A percentile compares a stretch with the other conserved stretches of the same genome.
Conservation (phyloP, 2,888 invertebrate species). For the Pyrrhia umbra region DNA sequence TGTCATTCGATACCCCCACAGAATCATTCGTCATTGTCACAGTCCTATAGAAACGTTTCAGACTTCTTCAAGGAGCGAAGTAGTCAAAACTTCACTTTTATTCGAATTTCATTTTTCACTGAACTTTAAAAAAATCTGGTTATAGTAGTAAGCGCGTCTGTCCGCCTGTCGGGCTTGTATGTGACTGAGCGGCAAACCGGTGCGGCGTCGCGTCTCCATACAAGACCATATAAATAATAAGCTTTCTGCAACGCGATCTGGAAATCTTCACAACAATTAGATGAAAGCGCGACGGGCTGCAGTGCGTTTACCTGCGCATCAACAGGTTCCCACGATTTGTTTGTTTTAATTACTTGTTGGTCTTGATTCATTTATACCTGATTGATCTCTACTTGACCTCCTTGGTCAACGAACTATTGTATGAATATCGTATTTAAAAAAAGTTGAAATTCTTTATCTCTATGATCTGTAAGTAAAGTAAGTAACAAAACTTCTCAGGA, state of each 20-base stretch:
- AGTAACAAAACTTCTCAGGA: too few species aligned
- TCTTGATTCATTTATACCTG: slow-evolving; percentile 5
- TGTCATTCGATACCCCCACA: slow-evolving; percentile 71
- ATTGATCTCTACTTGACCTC: background rate
- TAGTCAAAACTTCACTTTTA: slow-evolving; percentile 63
- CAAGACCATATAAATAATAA: slow-evolving; percentile 71
- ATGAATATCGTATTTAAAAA: too few species aligned
- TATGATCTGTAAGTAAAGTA: too few species aligned
- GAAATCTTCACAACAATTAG: slow-evolving; percentile 74
- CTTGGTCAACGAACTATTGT: background rate
- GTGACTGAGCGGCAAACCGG: slow-evolving; percentile 69
- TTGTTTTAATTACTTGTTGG: slow-evolving; percentile 53
- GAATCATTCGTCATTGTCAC: slow-evolving; percentile 81
- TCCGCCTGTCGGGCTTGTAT: slow-evolving; percentile 49
- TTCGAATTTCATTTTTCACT: slow-evolving; percentile 60
- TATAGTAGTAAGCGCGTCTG: slow-evolving; percentile 56
- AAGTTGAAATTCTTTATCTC: too few species aligned
- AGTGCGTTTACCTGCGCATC: slow-evolving; percentile 47
- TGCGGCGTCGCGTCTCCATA: slow-evolving; percentile 62
- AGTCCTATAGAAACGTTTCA: slow-evolving; percentile 55
- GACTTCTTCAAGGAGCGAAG: slow-evolving; percentile 63
- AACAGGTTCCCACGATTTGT: slow-evolving; percentile 60
- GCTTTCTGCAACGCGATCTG: slow-evolving; percentile 76
- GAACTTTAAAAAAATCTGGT: slow-evolving; percentile 35
- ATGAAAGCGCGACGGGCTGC: slow-evolving; percentile 71